These are phyloP conservation scores for Phyllopteryx taeniolatus DNA, from an alignment of 2,113 vertebrate species.

Conservation along the genomic window DNA sequence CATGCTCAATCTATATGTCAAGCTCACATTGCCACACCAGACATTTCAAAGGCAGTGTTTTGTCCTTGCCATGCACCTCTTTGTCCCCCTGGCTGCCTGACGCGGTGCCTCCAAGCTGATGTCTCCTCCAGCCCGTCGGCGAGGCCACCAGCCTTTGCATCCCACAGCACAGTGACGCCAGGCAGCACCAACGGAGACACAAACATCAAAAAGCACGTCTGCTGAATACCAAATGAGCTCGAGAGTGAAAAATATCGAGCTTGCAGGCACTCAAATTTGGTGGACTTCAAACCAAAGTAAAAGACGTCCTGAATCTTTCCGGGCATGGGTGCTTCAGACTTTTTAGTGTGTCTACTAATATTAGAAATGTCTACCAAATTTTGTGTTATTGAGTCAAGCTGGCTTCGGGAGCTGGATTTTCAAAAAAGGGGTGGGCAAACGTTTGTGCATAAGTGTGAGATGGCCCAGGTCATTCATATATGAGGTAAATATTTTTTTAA, in stretches of 20 bases:
- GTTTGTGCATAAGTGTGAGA: too few relatives aligned
- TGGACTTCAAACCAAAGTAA: background rate
- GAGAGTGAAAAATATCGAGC: background rate
- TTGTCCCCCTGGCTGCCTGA: background rate
- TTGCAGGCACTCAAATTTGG: background rate
- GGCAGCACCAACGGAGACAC: background rate
- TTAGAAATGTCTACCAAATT: background rate
- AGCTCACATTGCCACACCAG: background rate
- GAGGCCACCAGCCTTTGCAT: conserved; percentile 29
- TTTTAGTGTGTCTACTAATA: background rate
- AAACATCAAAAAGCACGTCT: background rate
- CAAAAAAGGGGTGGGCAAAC: too few relatives aligned
- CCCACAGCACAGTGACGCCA: background rate
- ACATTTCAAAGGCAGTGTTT: conserved; percentile 24
- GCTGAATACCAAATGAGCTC: background rate
- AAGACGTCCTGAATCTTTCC: background rate
- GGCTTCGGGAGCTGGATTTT: too few relatives aligned
- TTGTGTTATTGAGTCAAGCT: too few relatives aligned
- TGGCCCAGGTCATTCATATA: too few relatives aligned
- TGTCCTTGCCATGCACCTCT: conserved; percentile 28
- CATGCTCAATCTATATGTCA: background rate
- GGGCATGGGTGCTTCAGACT: background rate
- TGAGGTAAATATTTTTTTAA: too few relatives aligned
- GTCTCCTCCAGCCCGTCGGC: conserved; percentile 49
- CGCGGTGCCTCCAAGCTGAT: conserved; percentile 41